Conservation (phyloP, 2,888 invertebrate species). For the Lycaena phlaeas region DNA sequence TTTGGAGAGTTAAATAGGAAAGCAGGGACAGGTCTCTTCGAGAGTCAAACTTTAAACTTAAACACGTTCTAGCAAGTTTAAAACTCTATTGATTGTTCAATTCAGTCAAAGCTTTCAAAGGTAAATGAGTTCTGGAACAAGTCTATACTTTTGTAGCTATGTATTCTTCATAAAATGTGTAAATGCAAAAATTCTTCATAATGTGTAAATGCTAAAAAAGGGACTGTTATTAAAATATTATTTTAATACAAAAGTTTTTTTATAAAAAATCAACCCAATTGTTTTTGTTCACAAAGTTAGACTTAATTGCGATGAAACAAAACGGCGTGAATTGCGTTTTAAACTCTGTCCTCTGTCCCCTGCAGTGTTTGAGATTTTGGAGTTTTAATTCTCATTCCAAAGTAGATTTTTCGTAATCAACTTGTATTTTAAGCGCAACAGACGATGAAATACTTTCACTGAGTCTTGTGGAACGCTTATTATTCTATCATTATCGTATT, state of each 20-base stretch:
- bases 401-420: neutral
- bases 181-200: no score
- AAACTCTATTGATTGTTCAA: neutral
- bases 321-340: neutral
- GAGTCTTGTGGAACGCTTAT: no score
- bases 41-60: neutral
- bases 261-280: no score
- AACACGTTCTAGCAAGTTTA: neutral
- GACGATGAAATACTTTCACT: no score
- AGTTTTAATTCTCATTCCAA: slow-evolving; percentile 1
- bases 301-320: slow-evolving; percentile 1
- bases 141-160: neutral
- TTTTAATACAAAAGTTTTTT: no score
- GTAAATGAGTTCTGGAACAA: no score
- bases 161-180: no score
- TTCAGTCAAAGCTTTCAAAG: neutral
- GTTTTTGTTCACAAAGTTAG: neutral
- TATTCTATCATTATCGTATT: no score
- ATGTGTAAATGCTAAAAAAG: no score
- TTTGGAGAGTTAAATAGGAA: neutral
- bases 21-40: neutral
- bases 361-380: neutral
- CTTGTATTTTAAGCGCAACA: no score
- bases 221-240: no score
- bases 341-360: neutral